Evolutionary conservation across 2,113 vertebrate genomes (phyloP).

Genomic region (Nyctibius bracteatus): DNA sequence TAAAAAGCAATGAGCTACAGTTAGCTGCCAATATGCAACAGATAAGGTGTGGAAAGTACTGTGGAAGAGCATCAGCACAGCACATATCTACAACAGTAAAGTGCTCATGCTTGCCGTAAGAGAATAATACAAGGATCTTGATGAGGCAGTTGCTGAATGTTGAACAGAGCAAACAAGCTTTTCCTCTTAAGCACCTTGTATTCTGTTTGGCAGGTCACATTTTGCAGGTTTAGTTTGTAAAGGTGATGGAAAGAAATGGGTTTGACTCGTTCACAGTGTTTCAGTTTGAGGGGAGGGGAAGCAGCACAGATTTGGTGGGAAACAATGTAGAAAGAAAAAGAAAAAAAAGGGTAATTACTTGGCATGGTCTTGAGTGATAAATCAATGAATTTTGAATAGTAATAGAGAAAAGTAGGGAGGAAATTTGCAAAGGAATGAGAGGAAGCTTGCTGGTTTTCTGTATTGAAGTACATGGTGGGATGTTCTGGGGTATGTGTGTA

Average conservation of each 20-base stretch:
- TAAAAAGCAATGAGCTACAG: neutral
- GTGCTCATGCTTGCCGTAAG: neutral
- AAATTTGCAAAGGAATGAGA: neutral
- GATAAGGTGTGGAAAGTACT: neutral
- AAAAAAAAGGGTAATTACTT: neutral
- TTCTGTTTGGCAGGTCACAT: neutral
- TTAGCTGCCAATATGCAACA: neutral
- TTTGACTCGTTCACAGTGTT: neutral
- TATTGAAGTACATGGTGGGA: neutral
- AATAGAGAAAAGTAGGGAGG: neutral
- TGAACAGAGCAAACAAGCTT: neutral
- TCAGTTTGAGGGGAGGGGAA: neutral
- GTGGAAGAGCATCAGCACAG: neutral
- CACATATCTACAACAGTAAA: accelerated
- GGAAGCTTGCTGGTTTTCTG: neutral
- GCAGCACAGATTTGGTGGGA: neutral
- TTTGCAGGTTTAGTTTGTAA: neutral
- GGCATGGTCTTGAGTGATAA: neutral
- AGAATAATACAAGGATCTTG: neutral
- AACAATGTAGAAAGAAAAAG: neutral
- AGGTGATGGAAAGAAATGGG: neutral
- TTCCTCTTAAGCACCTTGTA: neutral
- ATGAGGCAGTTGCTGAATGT: neutral
- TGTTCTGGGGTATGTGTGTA: neutral
- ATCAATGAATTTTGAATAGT: neutral